phyloP scores from a whole-genome alignment of 2,797 vertebrate species.

The Peromyscus melanophrys region DNA sequence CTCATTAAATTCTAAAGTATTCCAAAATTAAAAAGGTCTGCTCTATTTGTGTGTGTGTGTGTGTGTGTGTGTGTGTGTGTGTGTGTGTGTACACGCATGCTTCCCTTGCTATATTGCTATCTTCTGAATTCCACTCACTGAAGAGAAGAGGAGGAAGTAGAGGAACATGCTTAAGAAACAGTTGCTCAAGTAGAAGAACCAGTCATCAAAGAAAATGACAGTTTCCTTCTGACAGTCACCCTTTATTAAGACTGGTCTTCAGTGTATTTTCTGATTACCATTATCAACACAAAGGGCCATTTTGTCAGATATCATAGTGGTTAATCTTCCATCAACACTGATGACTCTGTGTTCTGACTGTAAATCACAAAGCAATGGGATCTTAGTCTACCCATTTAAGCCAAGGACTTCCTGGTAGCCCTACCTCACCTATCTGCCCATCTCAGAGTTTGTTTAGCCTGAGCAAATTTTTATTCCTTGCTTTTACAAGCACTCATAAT shows the following conservation, averaged over 20 bases:
- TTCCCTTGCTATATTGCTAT: neutral
- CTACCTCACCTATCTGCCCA: neutral
- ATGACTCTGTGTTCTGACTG: neutral
- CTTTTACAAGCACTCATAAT: neutral
- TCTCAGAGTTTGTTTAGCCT: constrained; percentile 18
- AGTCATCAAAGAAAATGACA: neutral
- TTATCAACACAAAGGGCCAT: neutral
- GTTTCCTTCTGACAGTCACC: neutral
- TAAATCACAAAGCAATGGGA: neutral
- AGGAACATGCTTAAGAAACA: neutral
- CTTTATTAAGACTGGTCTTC: neutral
- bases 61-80: neutral
- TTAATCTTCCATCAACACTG: neutral
- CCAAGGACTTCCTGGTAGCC: neutral
- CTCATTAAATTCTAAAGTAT: neutral
- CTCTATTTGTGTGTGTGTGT: neutral
- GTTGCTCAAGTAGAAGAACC: neutral
- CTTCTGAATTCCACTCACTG: neutral
- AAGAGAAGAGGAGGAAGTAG: neutral
- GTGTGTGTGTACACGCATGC: neutral
- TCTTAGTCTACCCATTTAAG: neutral
- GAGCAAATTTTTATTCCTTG: neutral
- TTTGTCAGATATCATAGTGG: constrained; percentile 6
- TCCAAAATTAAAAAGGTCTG: neutral
- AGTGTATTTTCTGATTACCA: constrained; percentile 33